Base-by-base conservation (phyloP, 2,888 invertebrate species). In the Melikaiella ostensackeni region DNA sequence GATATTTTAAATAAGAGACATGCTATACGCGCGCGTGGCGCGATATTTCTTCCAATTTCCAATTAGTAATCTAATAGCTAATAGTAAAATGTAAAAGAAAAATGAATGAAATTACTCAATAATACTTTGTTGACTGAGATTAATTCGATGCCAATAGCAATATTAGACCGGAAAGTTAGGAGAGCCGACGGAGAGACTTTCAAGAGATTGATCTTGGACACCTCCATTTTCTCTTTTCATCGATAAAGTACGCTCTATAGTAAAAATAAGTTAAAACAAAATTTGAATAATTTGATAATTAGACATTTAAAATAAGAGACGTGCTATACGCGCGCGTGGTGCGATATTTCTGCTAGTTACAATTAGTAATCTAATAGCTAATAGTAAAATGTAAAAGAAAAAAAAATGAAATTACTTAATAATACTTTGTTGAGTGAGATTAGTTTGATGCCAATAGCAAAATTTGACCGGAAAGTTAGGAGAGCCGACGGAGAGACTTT, bases 181-280 rank as follows among this genome's bases (percentile, higher is more conserved):
- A n/a, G 27, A 27, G 5, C 9, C 9, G 46, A 35, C 13, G 42
- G 64, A 38, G 63, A 38, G 42, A 66, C 46, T 66, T 66, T 66
- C 19, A 27, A 66, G 46, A 66, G 66, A 66, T 66, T 66, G 30
- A 66, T 66, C 66, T 66, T 66, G 46, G 66, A 66, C 66, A 66
- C 46, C 66, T 46, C 66, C 66, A 66, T 46, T 66, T 66, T 66
- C 66, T 66, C 66, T 46, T 66, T 66, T 66, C 46, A 66, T 46
- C 66, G 46, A 66, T 66, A 66, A 66, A 66, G 66, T 66, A 66
- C 46, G 30, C 27, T 66, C 46, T n/a, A 66, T 30, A 46, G 66
- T n/a, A n/a, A n/a, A n/a, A n/a, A n/a, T n/a, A n/a, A n/a, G n/a
- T n/a, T n/a, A n/a, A n/a, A n/a, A n/a, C n/a, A n/a, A n/a, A n/a